Percentiles rank a stretch among this genome's conserved stretches.
These are phyloP conservation scores for Aphodius granarius DNA, from an alignment of 2,888 invertebrate genomes.

Conservation along the genomic window DNA sequence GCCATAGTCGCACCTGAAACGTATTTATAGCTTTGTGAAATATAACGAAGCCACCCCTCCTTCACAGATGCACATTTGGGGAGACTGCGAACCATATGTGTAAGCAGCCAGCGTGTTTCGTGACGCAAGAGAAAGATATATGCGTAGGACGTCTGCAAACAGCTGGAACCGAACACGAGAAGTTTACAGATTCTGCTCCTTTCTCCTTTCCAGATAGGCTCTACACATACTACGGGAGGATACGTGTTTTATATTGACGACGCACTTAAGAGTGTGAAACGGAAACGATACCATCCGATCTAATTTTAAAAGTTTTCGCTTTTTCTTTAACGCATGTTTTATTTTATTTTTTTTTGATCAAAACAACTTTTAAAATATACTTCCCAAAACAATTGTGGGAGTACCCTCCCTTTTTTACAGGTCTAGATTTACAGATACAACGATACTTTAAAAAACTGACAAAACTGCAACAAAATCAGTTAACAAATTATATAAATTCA, in stretches of 20 bases:
- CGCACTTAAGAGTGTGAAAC: background rate
- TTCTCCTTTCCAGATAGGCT: too few species aligned
- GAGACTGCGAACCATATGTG: background rate
- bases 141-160: conserved; percentile 13
- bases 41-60: background rate
- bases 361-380: too few species aligned
- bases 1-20: background rate
- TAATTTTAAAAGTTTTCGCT: background rate
- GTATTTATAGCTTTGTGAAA: background rate
- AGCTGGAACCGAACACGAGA: background rate
- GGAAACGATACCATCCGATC: background rate
- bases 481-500: too few species aligned
- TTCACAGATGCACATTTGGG: background rate
- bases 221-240: background rate
- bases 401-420: too few species aligned
- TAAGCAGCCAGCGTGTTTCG: too few species aligned
- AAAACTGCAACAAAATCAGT: too few species aligned
- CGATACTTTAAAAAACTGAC: too few species aligned
- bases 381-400: too few species aligned
- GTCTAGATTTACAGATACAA: too few species aligned
- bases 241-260: background rate
- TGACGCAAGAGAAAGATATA: background rate
- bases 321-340: background rate
- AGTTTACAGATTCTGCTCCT: background rate
- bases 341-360: too few species aligned